These are phyloP conservation scores for Armadillidium nasatum DNA, from an alignment of 1,140 invertebrate species.

Conservation along the genomic window DNA sequence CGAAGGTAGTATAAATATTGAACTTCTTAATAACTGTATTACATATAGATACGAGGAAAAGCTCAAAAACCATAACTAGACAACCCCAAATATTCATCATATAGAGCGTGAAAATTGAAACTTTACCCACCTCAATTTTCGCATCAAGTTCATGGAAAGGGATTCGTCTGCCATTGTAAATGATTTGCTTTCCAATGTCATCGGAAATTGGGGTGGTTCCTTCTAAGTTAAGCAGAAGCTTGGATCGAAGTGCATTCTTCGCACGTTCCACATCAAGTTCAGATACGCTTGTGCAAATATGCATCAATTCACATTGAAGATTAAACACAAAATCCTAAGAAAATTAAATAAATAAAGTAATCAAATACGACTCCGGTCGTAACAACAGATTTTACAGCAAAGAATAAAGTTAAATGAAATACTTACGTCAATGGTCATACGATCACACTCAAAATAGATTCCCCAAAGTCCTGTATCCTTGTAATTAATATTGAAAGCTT, in stretches of 20 bases:
- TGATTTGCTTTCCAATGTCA: constrained; percentile 95
- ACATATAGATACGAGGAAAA: too few relatives aligned
- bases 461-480: constrained; percentile 99
- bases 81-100: too few relatives aligned
- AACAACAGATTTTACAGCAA: neutral
- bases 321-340: constrained; percentile 60
- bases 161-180: constrained; percentile 93
- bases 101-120: neutral
- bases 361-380: neutral
- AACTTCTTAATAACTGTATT: too few relatives aligned
- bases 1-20: too few relatives aligned
- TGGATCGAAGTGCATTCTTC: constrained; percentile 94
- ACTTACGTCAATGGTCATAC: constrained; percentile 63
- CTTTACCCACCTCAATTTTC: constrained; percentile 70
- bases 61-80: too few relatives aligned
- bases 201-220: constrained; percentile 98
- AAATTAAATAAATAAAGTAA: neutral
- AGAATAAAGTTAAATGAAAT: neutral
- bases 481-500: constrained; percentile 99
- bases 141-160: constrained; percentile 91
- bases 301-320: constrained; percentile 89
- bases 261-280: constrained; percentile 89
- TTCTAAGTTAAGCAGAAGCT: constrained; percentile 94
- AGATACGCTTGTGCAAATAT: constrained; percentile 80
- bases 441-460: constrained; percentile 89